phyloP scores from a whole-genome alignment of 2,888 invertebrate genomes.

The Ophion ellenae region DNA sequence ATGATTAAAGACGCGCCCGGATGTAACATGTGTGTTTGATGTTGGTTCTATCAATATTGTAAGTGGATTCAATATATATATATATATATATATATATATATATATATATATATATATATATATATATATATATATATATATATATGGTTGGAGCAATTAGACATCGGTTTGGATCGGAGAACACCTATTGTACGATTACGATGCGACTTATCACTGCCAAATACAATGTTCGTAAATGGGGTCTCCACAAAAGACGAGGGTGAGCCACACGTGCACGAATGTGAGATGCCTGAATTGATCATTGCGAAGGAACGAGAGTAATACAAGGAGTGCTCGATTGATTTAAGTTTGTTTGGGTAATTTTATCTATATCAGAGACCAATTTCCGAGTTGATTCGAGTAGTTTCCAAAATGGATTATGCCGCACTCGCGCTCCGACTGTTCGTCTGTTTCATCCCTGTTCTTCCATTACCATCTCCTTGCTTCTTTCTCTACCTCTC shows the following conservation, averaged over 20 bases:
- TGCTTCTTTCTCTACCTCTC: slow-evolving; percentile 13
- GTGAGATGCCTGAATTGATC: background rate
- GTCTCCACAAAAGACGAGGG: background rate
- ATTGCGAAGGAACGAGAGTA: background rate
- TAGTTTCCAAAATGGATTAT: slow-evolving; percentile 49
- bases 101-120: too few relatives aligned
- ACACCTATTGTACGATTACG: slow-evolving; percentile 4
- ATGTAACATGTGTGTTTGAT: slow-evolving; percentile 6
- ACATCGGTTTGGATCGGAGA: background rate
- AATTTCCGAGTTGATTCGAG: slow-evolving; percentile 7
- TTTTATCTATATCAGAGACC: slow-evolving; percentile 28
- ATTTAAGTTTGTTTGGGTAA: slow-evolving; percentile 64
- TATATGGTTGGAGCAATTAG: background rate
- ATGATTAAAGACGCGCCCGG: background rate
- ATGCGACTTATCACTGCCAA: slow-evolving; percentile 17
- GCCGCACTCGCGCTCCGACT: slow-evolving; percentile 14
- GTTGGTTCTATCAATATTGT: slow-evolving; percentile 22
- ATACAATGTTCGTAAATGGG: background rate
- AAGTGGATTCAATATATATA: slow-evolving; percentile 23
- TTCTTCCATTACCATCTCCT: slow-evolving; percentile 4
- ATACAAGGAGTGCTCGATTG: slow-evolving; percentile 46
- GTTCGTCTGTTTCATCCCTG: background rate
- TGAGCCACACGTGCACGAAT: background rate
- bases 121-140: too few relatives aligned
- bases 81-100: too few relatives aligned